A percentile compares a stretch with the other conserved stretches of the same genome.
Evolutionary conservation across 2,888 invertebrate species (phyloP).

Genomic region (Erebia palarica): DNA sequence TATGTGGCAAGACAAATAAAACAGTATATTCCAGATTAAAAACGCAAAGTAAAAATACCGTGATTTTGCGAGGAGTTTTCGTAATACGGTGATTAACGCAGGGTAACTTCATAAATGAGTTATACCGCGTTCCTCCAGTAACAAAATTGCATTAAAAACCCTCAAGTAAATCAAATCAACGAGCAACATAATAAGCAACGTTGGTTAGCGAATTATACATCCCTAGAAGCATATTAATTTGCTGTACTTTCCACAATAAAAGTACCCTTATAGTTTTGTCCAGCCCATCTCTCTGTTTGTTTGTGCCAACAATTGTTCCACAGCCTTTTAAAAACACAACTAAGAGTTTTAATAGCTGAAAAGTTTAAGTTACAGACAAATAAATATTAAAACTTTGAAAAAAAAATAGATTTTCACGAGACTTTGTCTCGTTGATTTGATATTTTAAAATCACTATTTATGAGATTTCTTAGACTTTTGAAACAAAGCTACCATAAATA

Average conservation of each 20-base stretch:
- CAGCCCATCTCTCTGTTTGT: too few species aligned
- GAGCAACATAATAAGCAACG: conserved; percentile 31
- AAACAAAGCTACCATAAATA: too few species aligned
- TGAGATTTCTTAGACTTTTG: too few species aligned
- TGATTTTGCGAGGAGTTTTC: conserved; percentile 3
- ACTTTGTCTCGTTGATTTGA: too few species aligned
- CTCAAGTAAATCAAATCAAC: conserved; percentile 57
- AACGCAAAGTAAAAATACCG: background rate
- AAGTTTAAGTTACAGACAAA: too few species aligned
- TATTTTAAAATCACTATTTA: too few species aligned
- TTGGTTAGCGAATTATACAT: conserved; percentile 22
- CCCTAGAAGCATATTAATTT: background rate
- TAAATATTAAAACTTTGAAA: too few species aligned
- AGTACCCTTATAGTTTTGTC: too few species aligned
- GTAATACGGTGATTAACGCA: conserved; percentile 13
- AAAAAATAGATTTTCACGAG: too few species aligned
- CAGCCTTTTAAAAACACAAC: too few species aligned
- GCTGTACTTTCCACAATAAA: background rate
- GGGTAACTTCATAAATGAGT: conserved; percentile 46
- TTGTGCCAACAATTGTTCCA: too few species aligned
- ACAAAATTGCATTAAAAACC: conserved; percentile 68
- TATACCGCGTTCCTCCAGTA: conserved; percentile 53
- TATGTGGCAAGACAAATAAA: background rate
- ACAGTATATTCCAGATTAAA: background rate
- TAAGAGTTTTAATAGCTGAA: too few species aligned